A percentile compares a stretch with the other conserved stretches of the same genome.
Conservation (phyloP, 2,888 invertebrate species). For the Tachina lurida region DNA sequence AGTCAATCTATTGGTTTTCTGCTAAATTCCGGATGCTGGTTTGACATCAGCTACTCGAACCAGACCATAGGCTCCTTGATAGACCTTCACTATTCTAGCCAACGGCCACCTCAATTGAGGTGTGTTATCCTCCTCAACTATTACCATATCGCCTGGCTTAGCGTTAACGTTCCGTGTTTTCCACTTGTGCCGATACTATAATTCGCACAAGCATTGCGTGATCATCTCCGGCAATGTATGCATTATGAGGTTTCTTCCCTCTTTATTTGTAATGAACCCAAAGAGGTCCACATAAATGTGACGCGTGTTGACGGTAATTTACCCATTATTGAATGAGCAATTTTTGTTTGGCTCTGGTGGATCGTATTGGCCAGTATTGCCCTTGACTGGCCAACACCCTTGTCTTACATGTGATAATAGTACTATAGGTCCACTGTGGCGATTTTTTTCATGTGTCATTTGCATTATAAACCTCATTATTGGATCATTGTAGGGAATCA, state of each 20-base stretch:
- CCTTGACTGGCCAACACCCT: background rate
- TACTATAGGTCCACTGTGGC: background rate
- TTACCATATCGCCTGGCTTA: too few species aligned
- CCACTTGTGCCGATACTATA: slow-evolving; percentile 1
- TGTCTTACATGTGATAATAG: slow-evolving; percentile 9
- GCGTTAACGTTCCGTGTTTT: background rate
- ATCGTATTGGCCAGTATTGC: slow-evolving; percentile 7
- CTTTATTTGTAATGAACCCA: slow-evolving; percentile 5
- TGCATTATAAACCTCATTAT: background rate
- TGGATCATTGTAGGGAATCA: too few species aligned
- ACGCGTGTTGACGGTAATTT: slow-evolving; percentile 5
- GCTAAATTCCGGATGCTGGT: background rate
- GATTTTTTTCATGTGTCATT: slow-evolving; percentile 3
- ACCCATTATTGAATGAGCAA: slow-evolving; percentile 17
- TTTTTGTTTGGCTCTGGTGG: slow-evolving; percentile 5
- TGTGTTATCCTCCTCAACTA: too few species aligned
- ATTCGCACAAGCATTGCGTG: slow-evolving; percentile 1
- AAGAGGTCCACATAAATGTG: slow-evolving; percentile 6
- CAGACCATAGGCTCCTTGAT: too few species aligned
- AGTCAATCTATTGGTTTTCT: slow-evolving; percentile 28
- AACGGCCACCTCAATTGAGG: too few species aligned
- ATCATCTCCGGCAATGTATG: slow-evolving; percentile 17
- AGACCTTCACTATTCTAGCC: too few species aligned
- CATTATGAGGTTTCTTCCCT: slow-evolving; percentile 14
- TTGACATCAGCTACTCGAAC: too few species aligned